A percentile compares a stretch with the other conserved stretches of the same genome.
Evolutionary conservation across 1,140 invertebrate genomes (phyloP).

Genomic region (Aphidius ervi): DNA sequence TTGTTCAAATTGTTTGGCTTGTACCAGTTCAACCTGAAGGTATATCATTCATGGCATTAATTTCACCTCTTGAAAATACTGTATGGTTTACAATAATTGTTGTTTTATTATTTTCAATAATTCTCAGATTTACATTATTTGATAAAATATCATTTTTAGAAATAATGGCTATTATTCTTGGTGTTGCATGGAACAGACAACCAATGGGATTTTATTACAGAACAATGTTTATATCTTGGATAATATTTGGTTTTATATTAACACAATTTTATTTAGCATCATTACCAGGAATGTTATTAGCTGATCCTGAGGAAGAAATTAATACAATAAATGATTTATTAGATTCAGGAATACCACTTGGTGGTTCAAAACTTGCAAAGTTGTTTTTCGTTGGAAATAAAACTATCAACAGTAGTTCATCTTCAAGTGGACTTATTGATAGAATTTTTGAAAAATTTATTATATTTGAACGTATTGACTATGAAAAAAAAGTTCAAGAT

Average conservation of each 20-base stretch:
- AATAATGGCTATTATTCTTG: conserved; percentile 35
- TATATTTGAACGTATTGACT: no score
- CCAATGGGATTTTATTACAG: no score
- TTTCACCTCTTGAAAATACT: conserved; percentile 32
- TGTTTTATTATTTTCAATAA: conserved; percentile 27
- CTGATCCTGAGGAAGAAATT: conserved; percentile 25
- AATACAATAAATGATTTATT: conserved; percentile 22
- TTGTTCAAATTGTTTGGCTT: conserved; percentile 38
- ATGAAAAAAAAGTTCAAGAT: no score
- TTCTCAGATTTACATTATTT: conserved; percentile 30
- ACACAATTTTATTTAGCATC: no score
- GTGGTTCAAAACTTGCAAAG: conserved; percentile 23
- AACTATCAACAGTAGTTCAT: neutral
- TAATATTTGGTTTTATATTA: no score
- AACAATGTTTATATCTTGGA: no score
- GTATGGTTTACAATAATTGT: conserved; percentile 37
- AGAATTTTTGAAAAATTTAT: conserved; percentile 10
- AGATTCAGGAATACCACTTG: conserved; percentile 16
- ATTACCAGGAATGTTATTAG: conserved; percentile 38
- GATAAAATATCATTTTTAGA: conserved; percentile 36
- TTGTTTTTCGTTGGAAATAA: conserved; percentile 20
- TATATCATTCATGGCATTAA: conserved; percentile 37
- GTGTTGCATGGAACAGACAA: no score
- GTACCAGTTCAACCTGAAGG: conserved; percentile 29
- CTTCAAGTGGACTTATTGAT: neutral